Conservation (phyloP, 2,113 vertebrate species). For the Sigmodon hispidus region DNA sequence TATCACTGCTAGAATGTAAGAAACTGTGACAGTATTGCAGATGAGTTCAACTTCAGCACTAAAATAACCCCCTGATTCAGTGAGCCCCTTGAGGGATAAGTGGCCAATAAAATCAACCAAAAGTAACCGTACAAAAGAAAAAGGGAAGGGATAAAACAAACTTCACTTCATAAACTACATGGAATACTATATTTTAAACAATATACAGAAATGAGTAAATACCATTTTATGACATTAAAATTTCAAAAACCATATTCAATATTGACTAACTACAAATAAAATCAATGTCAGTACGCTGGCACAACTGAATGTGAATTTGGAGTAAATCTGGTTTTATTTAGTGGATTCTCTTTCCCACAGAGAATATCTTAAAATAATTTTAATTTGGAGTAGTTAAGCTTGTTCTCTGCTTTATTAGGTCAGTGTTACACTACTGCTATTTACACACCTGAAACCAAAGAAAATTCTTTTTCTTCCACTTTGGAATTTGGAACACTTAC, state of each 20-base stretch:
- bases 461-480: slow-evolving; percentile 11
- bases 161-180: slow-evolving; percentile 1
- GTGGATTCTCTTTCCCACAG: slow-evolving; percentile 11
- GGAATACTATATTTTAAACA: slow-evolving; percentile 36
- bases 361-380: slow-evolving; percentile 53
- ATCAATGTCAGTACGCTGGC: background rate
- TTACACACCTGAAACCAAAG: slow-evolving; percentile 45
- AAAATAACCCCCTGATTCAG: background rate
- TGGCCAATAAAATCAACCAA: slow-evolving; percentile 55
- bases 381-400: slow-evolving; percentile 36
- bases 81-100: background rate
- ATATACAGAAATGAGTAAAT: background rate
- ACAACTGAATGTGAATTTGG: slow-evolving; percentile 39
- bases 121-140: slow-evolving; percentile 32
- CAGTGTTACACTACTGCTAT: slow-evolving; percentile 14
- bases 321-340: slow-evolving; percentile 28
- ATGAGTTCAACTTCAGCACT: background rate
- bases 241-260: slow-evolving; percentile 45
- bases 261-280: slow-evolving; percentile 25
- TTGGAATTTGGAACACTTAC: slow-evolving; percentile 53
- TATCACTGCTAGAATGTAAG: background rate
- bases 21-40: slow-evolving; percentile 4
- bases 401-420: slow-evolving; percentile 56
- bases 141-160: background rate
- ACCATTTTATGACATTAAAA: background rate